phyloP scores from a whole-genome alignment of 2,113 vertebrate species.

The Eulacestoma nigropectus region DNA sequence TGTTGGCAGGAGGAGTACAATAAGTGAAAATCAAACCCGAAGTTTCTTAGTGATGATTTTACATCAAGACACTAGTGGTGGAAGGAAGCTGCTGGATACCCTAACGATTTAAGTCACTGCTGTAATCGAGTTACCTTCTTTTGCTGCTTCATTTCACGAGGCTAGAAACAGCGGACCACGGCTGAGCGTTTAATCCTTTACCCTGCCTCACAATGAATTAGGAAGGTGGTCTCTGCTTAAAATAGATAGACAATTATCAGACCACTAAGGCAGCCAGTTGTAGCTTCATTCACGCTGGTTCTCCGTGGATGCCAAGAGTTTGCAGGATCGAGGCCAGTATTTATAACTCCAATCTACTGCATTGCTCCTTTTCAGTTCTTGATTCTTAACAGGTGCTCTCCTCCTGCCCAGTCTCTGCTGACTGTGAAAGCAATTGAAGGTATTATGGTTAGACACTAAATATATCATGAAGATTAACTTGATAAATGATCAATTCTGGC shows the following conservation, averaged over 20 bases:
- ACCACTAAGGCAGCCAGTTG: background rate
- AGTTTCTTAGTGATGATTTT: background rate
- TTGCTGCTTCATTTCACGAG: background rate
- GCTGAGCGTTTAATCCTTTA: background rate
- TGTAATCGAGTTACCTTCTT: background rate
- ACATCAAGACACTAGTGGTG: background rate
- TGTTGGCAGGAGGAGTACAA: background rate
- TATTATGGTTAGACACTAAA: slow-evolving; percentile 30
- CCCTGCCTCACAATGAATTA: background rate
- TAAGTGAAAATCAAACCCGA: background rate
- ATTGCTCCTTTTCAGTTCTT: background rate
- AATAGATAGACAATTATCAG: background rate
- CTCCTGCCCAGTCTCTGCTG: background rate
- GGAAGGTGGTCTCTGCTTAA: background rate
- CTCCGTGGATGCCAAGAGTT: background rate
- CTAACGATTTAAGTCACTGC: background rate
- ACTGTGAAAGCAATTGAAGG: slow-evolving; percentile 34
- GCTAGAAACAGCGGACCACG: background rate
- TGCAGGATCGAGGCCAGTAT: background rate
- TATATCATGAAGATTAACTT: slow-evolving; percentile 48
- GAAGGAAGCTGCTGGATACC: background rate
- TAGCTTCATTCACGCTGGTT: background rate
- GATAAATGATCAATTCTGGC: slow-evolving; percentile 42
- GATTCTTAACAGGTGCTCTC: slow-evolving; percentile 51
- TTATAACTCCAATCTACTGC: background rate